Evolutionary conservation across 2,888 invertebrate species (phyloP), one percentile per base, ranked within the genome.

Genomic region (Colletes collaris): DNA sequence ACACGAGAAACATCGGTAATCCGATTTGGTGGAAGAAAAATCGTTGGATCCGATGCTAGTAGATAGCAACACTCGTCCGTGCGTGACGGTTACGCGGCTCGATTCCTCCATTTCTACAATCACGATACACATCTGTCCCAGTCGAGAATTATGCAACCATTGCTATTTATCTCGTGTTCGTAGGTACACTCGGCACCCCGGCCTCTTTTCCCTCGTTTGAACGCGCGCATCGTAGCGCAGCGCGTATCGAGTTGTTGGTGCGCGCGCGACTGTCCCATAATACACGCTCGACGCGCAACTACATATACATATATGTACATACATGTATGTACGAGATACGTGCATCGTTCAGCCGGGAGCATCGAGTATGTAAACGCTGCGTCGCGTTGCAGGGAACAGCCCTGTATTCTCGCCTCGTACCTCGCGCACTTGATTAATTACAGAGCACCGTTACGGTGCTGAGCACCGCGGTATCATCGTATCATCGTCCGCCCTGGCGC

Each of bases 371-470:
- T 79, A 82, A 83, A 81, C 83, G 80, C 71, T 68, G 73, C 68
- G 59, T 63, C 53, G 40, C 44, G 50, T 50, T 50, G 40, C 63
- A 55, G 55, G 55, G 64, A 13, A 59, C 66, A 60, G 64, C 76
- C 81, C 76, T 81, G 78, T 83, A 81, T 74, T 85, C 83, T 79
- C 80, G 78, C 79, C 73, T 62, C 67, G 74, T 69, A 62, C 80
- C 80, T 80, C 75, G 77, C 71, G 63, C 53, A 81, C 74, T 87
- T 89, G 89, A 89, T 89, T 89, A 89, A 89, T 89, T 89, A 89
- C 89, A 87, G 86, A 86, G 87, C 83, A 72, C 76, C 82, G 86
- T 81, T 65, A 79, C 81, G 78, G 64, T 50, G 78, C 80, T 62
- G 27, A 76, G 77, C 27, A 27, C 59, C 67, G 70, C 60, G 60